Evolutionary conservation across 2,113 vertebrate species (phyloP).

Genomic region (Chaenogobius annularis): DNA sequence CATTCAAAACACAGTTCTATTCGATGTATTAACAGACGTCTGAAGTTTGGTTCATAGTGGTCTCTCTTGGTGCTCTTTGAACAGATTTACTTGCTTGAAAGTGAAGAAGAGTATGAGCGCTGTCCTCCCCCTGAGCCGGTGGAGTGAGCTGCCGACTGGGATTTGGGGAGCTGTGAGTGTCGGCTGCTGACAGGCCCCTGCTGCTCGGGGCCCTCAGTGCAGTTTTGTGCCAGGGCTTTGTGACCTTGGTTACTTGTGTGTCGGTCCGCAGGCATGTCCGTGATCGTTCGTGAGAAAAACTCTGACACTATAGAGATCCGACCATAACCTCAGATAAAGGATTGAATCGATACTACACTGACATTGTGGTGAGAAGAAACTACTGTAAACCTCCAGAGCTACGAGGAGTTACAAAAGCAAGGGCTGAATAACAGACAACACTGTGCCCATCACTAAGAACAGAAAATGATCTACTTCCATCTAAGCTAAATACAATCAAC

Average conservation of each 20-base stretch:
- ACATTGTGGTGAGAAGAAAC: background rate
- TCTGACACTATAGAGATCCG: conserved; percentile 35
- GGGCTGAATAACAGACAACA: background rate
- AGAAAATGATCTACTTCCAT: background rate
- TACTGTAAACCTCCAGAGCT: background rate
- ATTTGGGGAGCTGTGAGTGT: conserved; percentile 52
- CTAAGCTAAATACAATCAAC: background rate
- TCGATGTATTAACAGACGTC: conserved; percentile 19
- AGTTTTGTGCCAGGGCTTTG: conserved; percentile 52
- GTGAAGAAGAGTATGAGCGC: conserved; percentile 1
- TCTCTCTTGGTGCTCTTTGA: conserved; percentile 15
- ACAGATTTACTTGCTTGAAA: conserved; percentile 17
- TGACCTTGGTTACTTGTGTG: conserved; percentile 68
- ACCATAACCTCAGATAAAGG: background rate
- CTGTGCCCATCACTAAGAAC: background rate
- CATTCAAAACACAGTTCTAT: conserved; percentile 35
- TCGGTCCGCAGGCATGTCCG: conserved; percentile 53
- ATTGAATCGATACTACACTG: background rate
- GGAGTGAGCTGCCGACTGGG: conserved; percentile 31
- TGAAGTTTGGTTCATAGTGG: conserved; percentile 18
- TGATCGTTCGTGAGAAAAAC: conserved; percentile 45
- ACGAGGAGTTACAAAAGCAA: background rate
- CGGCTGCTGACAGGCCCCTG: conserved; percentile 61
- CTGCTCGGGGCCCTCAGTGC: conserved; percentile 39
- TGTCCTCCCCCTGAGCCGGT: conserved; percentile 4